Evolutionary conservation across 2,888 invertebrate genomes (phyloP).

Genomic region (Trypoxylon attenuatum): DNA sequence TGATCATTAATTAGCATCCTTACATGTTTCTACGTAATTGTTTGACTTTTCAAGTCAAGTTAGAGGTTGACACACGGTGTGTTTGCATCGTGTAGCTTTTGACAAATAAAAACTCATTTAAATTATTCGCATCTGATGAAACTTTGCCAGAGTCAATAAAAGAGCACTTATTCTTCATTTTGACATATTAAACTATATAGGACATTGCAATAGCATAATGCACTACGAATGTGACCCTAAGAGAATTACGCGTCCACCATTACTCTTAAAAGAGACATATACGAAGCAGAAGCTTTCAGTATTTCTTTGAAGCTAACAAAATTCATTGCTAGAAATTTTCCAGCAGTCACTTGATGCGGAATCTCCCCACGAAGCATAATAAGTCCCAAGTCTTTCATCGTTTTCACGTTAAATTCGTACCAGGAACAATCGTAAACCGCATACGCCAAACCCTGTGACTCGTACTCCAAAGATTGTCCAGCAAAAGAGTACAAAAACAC

Average conservation of each 20-base stretch:
- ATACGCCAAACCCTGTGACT: neutral
- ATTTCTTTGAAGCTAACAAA: constrained; percentile 19
- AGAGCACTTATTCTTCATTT: too few relatives aligned
- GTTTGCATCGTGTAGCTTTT: too few relatives aligned
- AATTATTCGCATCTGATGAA: too few relatives aligned
- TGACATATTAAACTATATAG: too few relatives aligned
- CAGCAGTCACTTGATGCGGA: constrained; percentile 18
- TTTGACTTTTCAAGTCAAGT: too few relatives aligned
- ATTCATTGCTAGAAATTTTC: constrained; percentile 20
- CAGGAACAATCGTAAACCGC: constrained; percentile 10
- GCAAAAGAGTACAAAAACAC: neutral
- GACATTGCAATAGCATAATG: too few relatives aligned
- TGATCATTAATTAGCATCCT: too few relatives aligned
- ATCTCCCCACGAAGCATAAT: constrained; percentile 8
- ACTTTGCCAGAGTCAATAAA: too few relatives aligned
- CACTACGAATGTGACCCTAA: too few relatives aligned
- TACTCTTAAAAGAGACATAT: constrained; percentile 20
- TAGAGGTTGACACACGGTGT: too few relatives aligned
- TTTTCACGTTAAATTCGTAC: constrained; percentile 10
- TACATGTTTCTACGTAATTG: too few relatives aligned
- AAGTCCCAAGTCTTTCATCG: constrained; percentile 8
- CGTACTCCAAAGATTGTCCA: neutral
- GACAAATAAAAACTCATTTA: too few relatives aligned
- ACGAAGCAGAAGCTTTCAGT: constrained; percentile 17
- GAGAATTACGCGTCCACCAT: constrained; percentile 9